phyloP scores from a whole-genome alignment of 1,140 invertebrate genomes.

The Epicauta chinensis region DNA sequence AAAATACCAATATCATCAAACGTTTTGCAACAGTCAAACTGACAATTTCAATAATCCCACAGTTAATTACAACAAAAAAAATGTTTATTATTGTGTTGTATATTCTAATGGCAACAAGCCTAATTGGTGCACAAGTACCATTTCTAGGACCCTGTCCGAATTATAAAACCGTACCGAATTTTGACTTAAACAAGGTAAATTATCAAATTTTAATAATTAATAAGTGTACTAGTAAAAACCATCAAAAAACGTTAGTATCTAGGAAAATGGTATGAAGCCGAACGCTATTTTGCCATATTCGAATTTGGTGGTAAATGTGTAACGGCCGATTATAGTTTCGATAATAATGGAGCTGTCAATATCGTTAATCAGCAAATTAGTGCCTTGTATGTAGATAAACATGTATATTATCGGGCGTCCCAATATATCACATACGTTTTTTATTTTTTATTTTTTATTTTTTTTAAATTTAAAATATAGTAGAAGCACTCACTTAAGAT shows the following conservation, averaged over 20 bases:
- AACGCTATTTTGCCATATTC: conserved; percentile 69
- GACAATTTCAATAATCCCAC: neutral
- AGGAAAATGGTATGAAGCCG: conserved; percentile 72
- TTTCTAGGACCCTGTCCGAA: conserved; percentile 59
- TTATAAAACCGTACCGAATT: conserved; percentile 52
- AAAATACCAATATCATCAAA: neutral
- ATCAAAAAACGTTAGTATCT: conserved; percentile 52
- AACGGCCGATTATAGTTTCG: conserved; percentile 56
- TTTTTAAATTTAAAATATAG: no score
- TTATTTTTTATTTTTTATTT: no score
- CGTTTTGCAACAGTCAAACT: neutral
- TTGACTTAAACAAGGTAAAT: conserved; percentile 51
- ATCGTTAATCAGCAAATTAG: conserved; percentile 59
- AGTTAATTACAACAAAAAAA: neutral
- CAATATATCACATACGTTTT: no score
- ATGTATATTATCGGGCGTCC: neutral
- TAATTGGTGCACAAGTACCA: conserved; percentile 50
- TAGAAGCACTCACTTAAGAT: no score
- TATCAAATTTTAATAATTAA: neutral
- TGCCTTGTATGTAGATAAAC: conserved; percentile 47
- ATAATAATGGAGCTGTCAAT: conserved; percentile 52
- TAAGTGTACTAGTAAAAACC: no score
- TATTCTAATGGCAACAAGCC: neutral
- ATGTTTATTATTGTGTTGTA: neutral
- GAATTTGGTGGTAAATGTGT: conserved; percentile 71